A percentile compares a stretch with the other conserved stretches of the same genome.
Conservation (phyloP, 2,797 vertebrate genomes). For the Ctenosaura bakeri region DNA sequence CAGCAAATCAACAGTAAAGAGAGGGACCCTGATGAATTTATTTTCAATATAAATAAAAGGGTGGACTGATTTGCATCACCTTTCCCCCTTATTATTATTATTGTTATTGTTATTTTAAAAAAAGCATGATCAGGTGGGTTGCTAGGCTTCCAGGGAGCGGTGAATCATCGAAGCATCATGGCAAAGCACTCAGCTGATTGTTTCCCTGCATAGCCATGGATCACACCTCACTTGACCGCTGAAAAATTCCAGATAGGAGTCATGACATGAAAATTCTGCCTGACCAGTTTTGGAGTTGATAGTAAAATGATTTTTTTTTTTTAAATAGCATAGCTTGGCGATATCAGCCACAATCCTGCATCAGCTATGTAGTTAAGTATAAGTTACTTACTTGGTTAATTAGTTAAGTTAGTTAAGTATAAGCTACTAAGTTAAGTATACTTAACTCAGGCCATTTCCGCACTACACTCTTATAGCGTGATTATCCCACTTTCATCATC, state of each 20-base stretch:
- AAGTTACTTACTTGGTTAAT: too few species aligned
- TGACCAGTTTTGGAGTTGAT: background rate
- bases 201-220: background rate
- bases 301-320: too few species aligned
- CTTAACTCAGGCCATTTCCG: too few species aligned
- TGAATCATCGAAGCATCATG: background rate
- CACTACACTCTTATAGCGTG: too few species aligned
- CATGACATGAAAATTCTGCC: background rate
- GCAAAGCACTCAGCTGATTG: background rate
- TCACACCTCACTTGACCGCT: background rate
- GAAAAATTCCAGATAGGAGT: background rate
- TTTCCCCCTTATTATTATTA: too few species aligned
- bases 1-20: slow-evolving; percentile 39
- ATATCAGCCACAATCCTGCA: too few species aligned
- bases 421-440: too few species aligned
- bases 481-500: too few species aligned
- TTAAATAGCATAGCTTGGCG: too few species aligned
- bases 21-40: slow-evolving; percentile 43
- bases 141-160: background rate
- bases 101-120: too few species aligned
- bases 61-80: background rate
- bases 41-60: background rate
- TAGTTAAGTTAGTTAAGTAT: too few species aligned
- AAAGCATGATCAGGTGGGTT: background rate
- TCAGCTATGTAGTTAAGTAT: too few species aligned